A percentile compares a stretch with the other conserved stretches of the same genome.
phyloP scores from a whole-genome alignment of 2,797 vertebrate species.

The Eidolon dupreanum region DNA sequence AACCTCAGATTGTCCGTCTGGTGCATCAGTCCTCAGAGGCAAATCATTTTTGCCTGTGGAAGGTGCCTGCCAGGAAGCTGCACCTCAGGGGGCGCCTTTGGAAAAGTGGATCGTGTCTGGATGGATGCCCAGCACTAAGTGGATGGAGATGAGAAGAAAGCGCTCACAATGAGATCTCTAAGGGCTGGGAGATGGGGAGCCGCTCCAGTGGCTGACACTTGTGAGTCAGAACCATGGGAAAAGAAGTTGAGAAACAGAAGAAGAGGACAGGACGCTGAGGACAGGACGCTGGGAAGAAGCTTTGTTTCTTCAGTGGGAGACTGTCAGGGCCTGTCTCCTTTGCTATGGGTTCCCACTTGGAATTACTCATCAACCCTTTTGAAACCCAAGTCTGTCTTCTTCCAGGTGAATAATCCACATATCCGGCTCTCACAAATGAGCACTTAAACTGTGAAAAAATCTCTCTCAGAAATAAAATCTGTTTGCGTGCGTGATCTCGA shows the following conservation, averaged over 20 bases:
- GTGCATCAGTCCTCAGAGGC: slow-evolving; percentile 17
- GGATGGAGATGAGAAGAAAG: slow-evolving; percentile 64
- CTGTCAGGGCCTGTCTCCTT: slow-evolving; percentile 50
- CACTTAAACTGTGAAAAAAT: neutral
- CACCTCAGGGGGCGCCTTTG: slow-evolving; percentile 59
- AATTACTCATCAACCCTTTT: slow-evolving; percentile 35
- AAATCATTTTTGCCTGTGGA: slow-evolving; percentile 55
- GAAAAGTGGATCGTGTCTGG: slow-evolving; percentile 54
- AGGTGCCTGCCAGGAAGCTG: slow-evolving; percentile 66
- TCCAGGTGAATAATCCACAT: slow-evolving; percentile 44
- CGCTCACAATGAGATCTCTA: slow-evolving; percentile 44
- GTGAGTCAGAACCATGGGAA: slow-evolving; percentile 57
- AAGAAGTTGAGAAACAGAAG: slow-evolving; percentile 52
- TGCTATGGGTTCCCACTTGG: neutral
- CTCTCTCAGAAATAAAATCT: neutral
- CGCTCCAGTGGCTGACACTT: slow-evolving; percentile 36
- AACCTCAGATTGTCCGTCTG: slow-evolving; percentile 56
- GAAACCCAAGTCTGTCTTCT: slow-evolving; percentile 16
- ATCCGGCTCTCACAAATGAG: neutral
- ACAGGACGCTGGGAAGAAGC: neutral
- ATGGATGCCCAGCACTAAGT: neutral
- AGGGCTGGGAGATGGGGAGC: slow-evolving; percentile 36
- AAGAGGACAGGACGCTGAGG: neutral
- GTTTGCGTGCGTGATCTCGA: neutral
- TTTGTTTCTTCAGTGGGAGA: slow-evolving; percentile 7